Base-by-base conservation (phyloP, 2,888 invertebrate genomes). In the Miltochrista miniata region DNA sequence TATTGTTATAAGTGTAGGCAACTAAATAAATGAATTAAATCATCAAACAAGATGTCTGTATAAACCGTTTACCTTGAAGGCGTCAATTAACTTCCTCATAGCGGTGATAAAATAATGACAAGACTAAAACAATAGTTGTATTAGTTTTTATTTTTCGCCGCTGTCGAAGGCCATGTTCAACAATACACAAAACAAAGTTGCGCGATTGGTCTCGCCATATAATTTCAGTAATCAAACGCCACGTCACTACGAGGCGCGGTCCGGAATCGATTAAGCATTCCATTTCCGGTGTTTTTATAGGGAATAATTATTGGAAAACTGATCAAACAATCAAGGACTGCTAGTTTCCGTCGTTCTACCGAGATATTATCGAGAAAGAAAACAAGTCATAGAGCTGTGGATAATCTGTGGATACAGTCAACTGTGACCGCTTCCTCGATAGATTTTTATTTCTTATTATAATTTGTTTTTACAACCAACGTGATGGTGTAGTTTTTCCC, bases 351-450 rank as follows among this genome's bases (percentile, higher is more conserved):
- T 81, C 78, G 80, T 79, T 74, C 74, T 70, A 69, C 72, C 70
- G 69, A 81, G 79, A 81, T 82, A 76, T 79, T 79, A 79, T 70
- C 69, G 72, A 77, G 77, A 81, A 85, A 84, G 75, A 82, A 84
- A 81, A 74, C 76, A 69, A 76, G 74, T 82, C 77, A 84, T 83
- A 87, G 79, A 70, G 78, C 85, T 84, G 83, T 84, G 72, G 84
- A 87, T 85, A 87, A 88, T 87, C 87, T 83, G 81, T 79, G 68
- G 76, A 82, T 72, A 90, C 89, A 87, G 83, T 82, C 83, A 79
- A 88, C 83, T 91, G 91, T 90, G 87, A 90, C 90, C 81, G 85
- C 83, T 90, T 90, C 90, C 90, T 88, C 85, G 81, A 80, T 79
- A 74, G 73, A 78, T 85, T 83, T 83, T 84, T 87, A 85, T 85